These are phyloP conservation scores for Drosophila putrida DNA, from an alignment of 2,888 invertebrate genomes.

Conservation along the genomic window DNA sequence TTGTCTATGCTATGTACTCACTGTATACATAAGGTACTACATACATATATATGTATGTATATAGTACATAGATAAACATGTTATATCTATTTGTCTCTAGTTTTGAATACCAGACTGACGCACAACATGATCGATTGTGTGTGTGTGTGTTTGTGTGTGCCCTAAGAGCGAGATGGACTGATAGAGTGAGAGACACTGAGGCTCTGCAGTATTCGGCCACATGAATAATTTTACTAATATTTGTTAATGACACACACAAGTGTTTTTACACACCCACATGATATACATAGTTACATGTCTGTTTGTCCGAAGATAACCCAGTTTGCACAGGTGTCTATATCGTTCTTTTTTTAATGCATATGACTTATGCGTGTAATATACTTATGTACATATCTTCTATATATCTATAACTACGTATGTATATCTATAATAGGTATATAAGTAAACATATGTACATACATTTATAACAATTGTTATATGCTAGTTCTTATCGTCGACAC, in stretches of 20 bases:
- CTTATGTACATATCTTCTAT: too few species aligned
- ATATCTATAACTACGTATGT: neutral
- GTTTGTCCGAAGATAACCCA: conserved; percentile 67
- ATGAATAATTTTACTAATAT: conserved; percentile 73
- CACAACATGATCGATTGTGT: conserved; percentile 50
- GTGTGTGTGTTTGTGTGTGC: conserved; percentile 1
- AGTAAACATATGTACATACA: neutral
- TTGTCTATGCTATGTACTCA: conserved; percentile 41
- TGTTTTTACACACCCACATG: conserved; percentile 70
- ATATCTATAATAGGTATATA: neutral
- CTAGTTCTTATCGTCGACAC: conserved; percentile 31
- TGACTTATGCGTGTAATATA: conserved; percentile 16
- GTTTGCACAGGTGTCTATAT: conserved; percentile 70
- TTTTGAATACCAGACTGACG: conserved; percentile 46
- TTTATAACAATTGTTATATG: neutral
- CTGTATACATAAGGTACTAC: conserved; percentile 16
- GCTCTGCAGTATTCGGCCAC: conserved; percentile 16
- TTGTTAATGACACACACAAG: conserved; percentile 74
- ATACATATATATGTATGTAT: neutral
- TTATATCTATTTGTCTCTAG: conserved; percentile 14
- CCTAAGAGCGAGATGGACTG: neutral
- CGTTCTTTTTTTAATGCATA: conserved; percentile 9
- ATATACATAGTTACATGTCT: conserved; percentile 15
- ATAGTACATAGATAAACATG: conserved; percentile 11
- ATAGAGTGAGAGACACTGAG: neutral